These are phyloP conservation scores for Acyrthosiphon pisum DNA, from an alignment of 1,140 invertebrate genomes.

Conservation along the genomic window DNA sequence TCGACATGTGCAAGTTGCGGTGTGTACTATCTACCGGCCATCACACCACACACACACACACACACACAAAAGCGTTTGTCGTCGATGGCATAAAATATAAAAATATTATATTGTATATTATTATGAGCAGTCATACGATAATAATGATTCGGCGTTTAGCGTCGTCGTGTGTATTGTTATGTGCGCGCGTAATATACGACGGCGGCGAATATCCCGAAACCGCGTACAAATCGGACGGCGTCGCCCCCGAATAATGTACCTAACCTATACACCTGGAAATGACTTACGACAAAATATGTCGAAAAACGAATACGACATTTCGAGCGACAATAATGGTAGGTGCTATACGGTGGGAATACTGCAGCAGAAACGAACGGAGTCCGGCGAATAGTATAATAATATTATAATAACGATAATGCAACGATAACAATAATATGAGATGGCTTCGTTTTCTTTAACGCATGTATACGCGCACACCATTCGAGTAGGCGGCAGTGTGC, in stretches of 20 bases:
- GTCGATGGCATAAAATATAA: background rate
- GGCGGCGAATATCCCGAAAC: background rate
- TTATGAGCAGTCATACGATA: background rate
- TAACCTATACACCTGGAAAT: background rate
- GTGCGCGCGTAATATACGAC: background rate
- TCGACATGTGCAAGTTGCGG: background rate
- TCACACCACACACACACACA: background rate
- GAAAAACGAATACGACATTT: background rate
- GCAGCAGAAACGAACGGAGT: background rate
- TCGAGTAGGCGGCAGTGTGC: slow-evolving; percentile 15
- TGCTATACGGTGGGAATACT: no score
- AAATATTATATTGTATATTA: background rate
- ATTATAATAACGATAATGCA: background rate
- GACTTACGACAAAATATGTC: background rate
- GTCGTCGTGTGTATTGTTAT: background rate
- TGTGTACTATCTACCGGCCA: background rate
- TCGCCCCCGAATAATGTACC: background rate
- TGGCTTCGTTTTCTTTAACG: background rate
- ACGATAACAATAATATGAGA: background rate
- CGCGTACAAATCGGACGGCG: background rate
- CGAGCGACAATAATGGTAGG: background rate
- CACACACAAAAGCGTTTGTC: background rate
- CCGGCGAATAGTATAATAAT: background rate
- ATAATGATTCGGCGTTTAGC: background rate
- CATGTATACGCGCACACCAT: no score